Evolutionary conservation across 1,140 invertebrate genomes (phyloP).

Genomic region (Drosophila jambulina): DNA sequence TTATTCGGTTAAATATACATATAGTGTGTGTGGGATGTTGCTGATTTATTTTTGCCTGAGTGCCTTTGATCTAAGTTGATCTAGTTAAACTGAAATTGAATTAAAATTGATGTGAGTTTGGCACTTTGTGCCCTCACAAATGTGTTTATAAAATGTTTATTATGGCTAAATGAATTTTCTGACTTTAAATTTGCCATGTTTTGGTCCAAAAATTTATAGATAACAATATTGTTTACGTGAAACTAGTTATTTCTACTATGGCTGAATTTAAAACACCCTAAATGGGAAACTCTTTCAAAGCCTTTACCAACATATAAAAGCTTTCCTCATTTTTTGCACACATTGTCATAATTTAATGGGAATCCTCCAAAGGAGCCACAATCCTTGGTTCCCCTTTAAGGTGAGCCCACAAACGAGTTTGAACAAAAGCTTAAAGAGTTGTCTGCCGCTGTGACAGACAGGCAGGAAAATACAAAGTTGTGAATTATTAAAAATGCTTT

Average conservation of each 20-base stretch:
- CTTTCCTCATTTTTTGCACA: not conserved
- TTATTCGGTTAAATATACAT: slow-evolving; percentile 2
- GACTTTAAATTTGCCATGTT: not conserved
- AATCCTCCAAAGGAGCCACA: not conserved
- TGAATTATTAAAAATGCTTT: slow-evolving; percentile 81
- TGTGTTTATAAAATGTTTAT: not conserved
- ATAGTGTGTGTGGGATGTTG: not conserved
- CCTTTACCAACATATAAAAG: not conserved
- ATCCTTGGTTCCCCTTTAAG: not conserved
- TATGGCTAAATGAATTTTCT: not conserved
- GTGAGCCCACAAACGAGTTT: slow-evolving; percentile 14
- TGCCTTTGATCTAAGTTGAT: slow-evolving; percentile 6
- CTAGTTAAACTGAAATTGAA: slow-evolving; percentile 1
- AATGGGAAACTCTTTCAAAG: not conserved
- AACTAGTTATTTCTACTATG: not conserved
- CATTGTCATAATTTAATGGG: not conserved
- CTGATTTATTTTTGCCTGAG: slow-evolving; percentile 4
- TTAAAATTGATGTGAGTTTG: not conserved
- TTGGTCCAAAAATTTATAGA: not conserved
- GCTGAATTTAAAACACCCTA: not conserved
- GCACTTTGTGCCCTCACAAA: not conserved
- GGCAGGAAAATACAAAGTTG: slow-evolving; percentile 39
- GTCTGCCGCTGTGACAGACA: slow-evolving; percentile 51
- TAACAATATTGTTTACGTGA: not conserved
- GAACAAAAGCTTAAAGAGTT: slow-evolving; percentile 72